Conservation (phyloP, 1,140 invertebrate genomes). For the Drosophila miranda region DNA sequence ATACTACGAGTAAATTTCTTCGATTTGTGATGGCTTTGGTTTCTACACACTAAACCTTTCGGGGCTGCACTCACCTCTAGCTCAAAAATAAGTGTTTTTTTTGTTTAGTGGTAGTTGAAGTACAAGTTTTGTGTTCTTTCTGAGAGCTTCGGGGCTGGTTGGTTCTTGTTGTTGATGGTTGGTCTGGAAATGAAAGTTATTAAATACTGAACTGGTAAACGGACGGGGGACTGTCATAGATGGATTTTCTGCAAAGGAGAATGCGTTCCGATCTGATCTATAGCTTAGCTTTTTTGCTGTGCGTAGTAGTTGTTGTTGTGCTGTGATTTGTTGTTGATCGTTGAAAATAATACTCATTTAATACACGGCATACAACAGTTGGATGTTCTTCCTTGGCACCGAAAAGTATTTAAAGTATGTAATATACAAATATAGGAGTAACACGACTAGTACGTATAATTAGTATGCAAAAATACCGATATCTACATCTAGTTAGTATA, state of each 20-base stretch:
- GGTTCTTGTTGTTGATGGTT: slow-evolving; percentile 50
- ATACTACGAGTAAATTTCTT: neutral
- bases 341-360: slow-evolving; percentile 68
- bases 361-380: slow-evolving; percentile 77
- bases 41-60: slow-evolving; percentile 70
- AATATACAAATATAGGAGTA: neutral
- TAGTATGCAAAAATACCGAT: no score
- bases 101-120: slow-evolving; percentile 50
- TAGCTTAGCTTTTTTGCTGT: slow-evolving; percentile 23
- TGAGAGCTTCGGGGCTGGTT: slow-evolving; percentile 51
- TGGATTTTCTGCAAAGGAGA: no score
- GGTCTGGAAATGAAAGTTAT: slow-evolving; percentile 12
- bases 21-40: slow-evolving; percentile 11
- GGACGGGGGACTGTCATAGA: no score
- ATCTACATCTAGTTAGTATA: no score
- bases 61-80: slow-evolving; percentile 71
- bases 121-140: slow-evolving; percentile 60
- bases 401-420: slow-evolving; percentile 36
- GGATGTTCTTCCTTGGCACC: slow-evolving; percentile 28
- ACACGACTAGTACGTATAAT: no score
- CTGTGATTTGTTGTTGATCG: slow-evolving; percentile 29
- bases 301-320: slow-evolving; percentile 12
- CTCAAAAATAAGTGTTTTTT: slow-evolving; percentile 38
- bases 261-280: slow-evolving; percentile 3
- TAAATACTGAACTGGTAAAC: no score